Evolutionary conservation across 1,140 invertebrate species (phyloP).

Genomic region (Tetragnatha versicolor): DNA sequence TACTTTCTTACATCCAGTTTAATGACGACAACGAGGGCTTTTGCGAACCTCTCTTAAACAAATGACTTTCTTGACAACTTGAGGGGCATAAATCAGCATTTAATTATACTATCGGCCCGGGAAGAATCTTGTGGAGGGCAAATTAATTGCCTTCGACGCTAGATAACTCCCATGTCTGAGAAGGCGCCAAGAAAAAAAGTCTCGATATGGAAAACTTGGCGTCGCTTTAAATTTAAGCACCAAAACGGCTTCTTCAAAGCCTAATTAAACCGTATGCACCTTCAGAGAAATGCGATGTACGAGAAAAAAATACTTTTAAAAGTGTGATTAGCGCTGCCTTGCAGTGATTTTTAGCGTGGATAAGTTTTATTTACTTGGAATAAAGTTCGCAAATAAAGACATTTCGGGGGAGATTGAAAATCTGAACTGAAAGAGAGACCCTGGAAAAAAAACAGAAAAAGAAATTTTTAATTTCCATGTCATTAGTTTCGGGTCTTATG

Average conservation of each 20-base stretch:
- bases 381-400: constrained; percentile 19
- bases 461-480: constrained; percentile 23
- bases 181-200: not conserved
- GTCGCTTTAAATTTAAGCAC: constrained; percentile 5
- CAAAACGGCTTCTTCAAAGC: constrained; percentile 8
- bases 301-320: constrained; percentile 5
- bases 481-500: constrained; percentile 14
- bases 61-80: constrained; percentile 51
- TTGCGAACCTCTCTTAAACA: constrained; percentile 15
- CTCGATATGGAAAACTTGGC: not conserved
- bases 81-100: constrained; percentile 47
- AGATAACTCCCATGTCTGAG: constrained; percentile 21
- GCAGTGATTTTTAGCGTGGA: constrained; percentile 32
- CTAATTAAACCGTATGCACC: constrained; percentile 34
- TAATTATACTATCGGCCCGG: constrained; percentile 45
- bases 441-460: not conserved
- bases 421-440: not conserved
- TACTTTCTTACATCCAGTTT: not conserved
- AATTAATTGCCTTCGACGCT: constrained; percentile 20
- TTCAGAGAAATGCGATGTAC: not conserved
- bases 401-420: not conserved
- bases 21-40: not conserved
- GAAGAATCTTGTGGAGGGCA: constrained; percentile 35
- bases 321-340: constrained; percentile 3
- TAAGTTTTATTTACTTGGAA: constrained; percentile 26